Evolutionary conservation across 2,888 invertebrate genomes (phyloP).

Genomic region (Sphaeridia pumilis): DNA sequence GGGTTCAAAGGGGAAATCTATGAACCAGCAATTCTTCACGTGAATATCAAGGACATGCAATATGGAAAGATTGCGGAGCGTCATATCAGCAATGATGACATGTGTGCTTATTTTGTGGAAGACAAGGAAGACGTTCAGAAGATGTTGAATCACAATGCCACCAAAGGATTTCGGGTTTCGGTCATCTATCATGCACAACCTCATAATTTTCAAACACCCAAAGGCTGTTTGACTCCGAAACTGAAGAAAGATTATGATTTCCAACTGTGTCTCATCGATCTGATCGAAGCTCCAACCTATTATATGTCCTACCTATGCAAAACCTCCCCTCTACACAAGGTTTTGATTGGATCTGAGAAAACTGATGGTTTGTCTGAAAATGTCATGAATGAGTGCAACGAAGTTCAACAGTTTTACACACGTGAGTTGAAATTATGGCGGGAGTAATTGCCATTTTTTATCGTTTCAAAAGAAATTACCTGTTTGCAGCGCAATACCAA

Average conservation of each 20-base stretch:
- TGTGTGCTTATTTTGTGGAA: conserved; percentile 75
- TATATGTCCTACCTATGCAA: conserved; percentile 22
- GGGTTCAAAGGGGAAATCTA: conserved; percentile 55
- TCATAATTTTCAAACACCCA: conserved; percentile 2
- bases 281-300: conserved; percentile 26
- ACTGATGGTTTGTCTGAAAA: conserved; percentile 16
- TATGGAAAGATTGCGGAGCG: conserved; percentile 25
- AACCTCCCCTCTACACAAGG: conserved; percentile 1
- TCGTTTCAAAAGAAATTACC: not conserved
- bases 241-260: conserved; percentile 22
- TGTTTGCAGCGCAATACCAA: conserved; percentile 7
- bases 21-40: conserved; percentile 59
- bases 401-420: conserved; percentile 12
- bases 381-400: conserved; percentile 14
- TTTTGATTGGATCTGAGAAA: conserved; percentile 14
- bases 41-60: conserved; percentile 23
- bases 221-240: conserved; percentile 5
- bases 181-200: conserved; percentile 44
- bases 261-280: conserved; percentile 19
- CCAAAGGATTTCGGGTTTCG: conserved; percentile 50
- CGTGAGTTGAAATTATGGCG: conserved; percentile 2
- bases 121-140: conserved; percentile 63
- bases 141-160: conserved; percentile 51
- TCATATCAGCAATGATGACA: conserved; percentile 44
- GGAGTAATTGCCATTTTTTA: not conserved